These are phyloP conservation scores for Rhadinocentrus ornatus DNA, from an alignment of 2,797 vertebrate species.

Conservation along the genomic window DNA sequence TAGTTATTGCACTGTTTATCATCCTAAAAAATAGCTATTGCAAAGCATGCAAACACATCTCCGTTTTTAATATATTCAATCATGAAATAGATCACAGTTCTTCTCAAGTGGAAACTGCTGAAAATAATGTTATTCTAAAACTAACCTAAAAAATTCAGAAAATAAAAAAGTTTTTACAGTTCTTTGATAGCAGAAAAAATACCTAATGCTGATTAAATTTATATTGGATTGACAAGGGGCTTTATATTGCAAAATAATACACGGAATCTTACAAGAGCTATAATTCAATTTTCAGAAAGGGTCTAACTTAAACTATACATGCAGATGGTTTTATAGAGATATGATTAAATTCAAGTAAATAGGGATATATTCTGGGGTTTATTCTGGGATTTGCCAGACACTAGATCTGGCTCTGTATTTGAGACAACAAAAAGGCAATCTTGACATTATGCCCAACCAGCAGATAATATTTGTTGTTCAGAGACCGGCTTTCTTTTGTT, in stretches of 20 bases:
- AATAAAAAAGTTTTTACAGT: conserved; percentile 13
- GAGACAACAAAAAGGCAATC: conserved; percentile 87
- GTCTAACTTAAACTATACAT: conserved; percentile 47
- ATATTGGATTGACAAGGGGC: background rate
- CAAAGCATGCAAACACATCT: conserved; percentile 46
- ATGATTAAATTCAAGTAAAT: conserved; percentile 74
- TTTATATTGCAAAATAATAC: background rate
- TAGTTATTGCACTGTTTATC: conserved; percentile 76
- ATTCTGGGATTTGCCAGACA: conserved; percentile 83
- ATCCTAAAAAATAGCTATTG: conserved; percentile 58
- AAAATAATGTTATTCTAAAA: conserved; percentile 36
- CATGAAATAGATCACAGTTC: conserved; percentile 48
- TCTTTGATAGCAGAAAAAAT: conserved; percentile 5
- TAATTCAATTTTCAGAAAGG: conserved; percentile 39
- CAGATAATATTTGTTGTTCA: conserved; percentile 87
- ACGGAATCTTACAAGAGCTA: conserved; percentile 22
- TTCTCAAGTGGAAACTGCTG: conserved; percentile 23
- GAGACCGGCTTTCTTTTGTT: conserved; percentile 87
- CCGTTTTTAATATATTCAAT: conserved; percentile 60
- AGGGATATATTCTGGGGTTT: conserved; percentile 78
- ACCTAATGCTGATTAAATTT: conserved; percentile 5
- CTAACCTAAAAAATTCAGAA: conserved; percentile 4
- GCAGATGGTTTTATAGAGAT: conserved; percentile 65
- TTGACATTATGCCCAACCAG: conserved; percentile 86
- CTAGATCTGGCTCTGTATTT: conserved; percentile 76